Evolutionary conservation across 2,888 invertebrate species (phyloP), one percentile per base, ranked within the genome.

Genomic region (Arctia plantaginis): DNA sequence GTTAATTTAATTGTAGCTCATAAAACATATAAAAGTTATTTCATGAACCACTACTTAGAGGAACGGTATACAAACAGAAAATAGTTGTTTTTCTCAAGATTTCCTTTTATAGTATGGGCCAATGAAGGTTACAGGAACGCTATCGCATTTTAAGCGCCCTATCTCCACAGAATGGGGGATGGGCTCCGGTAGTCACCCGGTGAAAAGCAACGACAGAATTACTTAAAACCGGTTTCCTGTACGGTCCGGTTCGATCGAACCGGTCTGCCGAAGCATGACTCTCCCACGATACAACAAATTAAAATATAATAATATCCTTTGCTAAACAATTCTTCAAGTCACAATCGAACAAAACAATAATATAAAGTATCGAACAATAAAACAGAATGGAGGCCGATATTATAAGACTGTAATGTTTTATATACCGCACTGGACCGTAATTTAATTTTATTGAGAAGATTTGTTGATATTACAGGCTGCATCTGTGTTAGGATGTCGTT

Each of bases 401-500:
- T 82, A 80, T 80, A 80, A 74, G 72, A 72, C 73, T 68, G 62
- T 76, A 74, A 76, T 78, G 74, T 80, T 83, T 76, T 80, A 76
- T 78, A 79, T 55, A 79, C 77, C 75, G 35, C 74, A 66, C 59
- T 62, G 75, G 80, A 79, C 83, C 77, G 75, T 81, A 78, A 83
- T 83, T 85, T 81, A 73, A 85, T 85, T 84, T 84, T 85, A 84
- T 84, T 83, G 75, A 68, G 71, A 73, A 77, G 77, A 85, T 84
- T 84, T 80, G 77, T 80, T 76, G 81, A 77, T 78, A 85, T 75
- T 74, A 78, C 72, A 18, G 55, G 76, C 66, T 47, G 59, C 59
- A 69, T 30, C 3, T 23, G 23, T 66, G 62, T 27, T 33, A n/a
- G 77, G 70, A 55, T 71, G 76, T 77, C 82, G 74, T 83, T 74